Evolutionary conservation across 2,797 vertebrate species (phyloP).

Genomic region (Megaceryle alcyon): DNA sequence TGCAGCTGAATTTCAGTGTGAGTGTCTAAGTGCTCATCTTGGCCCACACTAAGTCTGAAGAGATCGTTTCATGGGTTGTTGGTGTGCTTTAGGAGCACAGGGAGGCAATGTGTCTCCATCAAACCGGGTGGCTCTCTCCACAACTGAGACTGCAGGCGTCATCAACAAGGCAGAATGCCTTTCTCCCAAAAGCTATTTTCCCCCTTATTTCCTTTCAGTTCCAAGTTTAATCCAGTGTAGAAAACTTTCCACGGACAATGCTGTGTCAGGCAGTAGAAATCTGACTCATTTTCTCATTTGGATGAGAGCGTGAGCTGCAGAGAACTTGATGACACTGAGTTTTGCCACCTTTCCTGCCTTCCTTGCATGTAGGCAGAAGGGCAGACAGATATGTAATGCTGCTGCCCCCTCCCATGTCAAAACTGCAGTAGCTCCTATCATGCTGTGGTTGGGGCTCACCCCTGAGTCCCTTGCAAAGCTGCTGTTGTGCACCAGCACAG

Average conservation of each 20-base stretch:
- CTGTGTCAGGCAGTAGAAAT: neutral
- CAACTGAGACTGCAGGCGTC: neutral
- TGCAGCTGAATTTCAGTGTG: neutral
- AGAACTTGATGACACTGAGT: neutral
- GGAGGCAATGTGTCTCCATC: slow-evolving; percentile 41
- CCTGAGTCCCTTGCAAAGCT: neutral
- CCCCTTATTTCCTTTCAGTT: neutral
- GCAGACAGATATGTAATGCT: neutral
- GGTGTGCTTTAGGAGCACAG: neutral
- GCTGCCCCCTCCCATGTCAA: neutral
- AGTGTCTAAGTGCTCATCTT: neutral
- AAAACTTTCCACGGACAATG: neutral
- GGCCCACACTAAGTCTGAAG: neutral
- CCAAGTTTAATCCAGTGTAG: neutral
- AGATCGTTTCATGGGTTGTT: neutral
- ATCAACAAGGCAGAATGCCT: neutral
- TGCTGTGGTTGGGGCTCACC: neutral
- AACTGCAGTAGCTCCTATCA: neutral
- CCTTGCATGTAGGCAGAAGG: neutral
- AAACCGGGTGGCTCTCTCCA: neutral
- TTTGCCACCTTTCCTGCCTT: neutral
- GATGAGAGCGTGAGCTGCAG: neutral
- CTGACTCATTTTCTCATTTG: accelerated
- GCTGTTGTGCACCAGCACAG: neutral
- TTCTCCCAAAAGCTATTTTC: neutral